phyloP scores from a whole-genome alignment of 1,140 invertebrate species.

The Globodera ellingtonae region DNA sequence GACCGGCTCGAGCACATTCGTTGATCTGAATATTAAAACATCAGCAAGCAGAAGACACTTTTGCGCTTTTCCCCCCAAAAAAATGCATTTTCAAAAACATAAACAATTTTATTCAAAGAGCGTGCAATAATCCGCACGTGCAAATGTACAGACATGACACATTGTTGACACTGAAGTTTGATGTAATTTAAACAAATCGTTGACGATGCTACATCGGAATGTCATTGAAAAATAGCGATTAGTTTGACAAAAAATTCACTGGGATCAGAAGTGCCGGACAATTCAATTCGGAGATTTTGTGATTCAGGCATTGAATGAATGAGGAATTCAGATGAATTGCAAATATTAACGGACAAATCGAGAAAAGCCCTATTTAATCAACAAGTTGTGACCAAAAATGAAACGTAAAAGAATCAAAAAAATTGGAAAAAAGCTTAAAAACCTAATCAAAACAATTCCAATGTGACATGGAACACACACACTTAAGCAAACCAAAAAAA shows the following conservation, averaged over 20 bases:
- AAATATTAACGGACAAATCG: not conserved
- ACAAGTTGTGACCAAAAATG: too few species aligned
- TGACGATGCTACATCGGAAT: not conserved
- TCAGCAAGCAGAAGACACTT: not conserved
- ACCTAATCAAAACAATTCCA: too few species aligned
- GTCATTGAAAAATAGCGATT: not conserved
- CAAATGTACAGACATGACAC: too few species aligned
- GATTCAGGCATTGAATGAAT: not conserved
- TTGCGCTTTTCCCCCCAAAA: not conserved
- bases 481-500: too few species aligned
- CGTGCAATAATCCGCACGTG: too few species aligned
- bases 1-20: slow-evolving; percentile 54
- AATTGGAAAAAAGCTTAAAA: too few species aligned
- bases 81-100: not conserved
- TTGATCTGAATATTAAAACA: slow-evolving; percentile 48
- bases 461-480: too few species aligned
- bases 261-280: not conserved
- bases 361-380: not conserved
- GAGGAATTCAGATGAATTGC: slow-evolving; percentile 20
- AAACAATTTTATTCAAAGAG: too few species aligned
- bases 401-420: too few species aligned
- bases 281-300: slow-evolving; percentile 7
- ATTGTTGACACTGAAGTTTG: too few species aligned
- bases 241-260: not conserved
- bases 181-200: too few species aligned